Evolutionary conservation across 2,888 invertebrate species (phyloP), one percentile per base, ranked within the genome.

Genomic region (Dioctria linearis): DNA sequence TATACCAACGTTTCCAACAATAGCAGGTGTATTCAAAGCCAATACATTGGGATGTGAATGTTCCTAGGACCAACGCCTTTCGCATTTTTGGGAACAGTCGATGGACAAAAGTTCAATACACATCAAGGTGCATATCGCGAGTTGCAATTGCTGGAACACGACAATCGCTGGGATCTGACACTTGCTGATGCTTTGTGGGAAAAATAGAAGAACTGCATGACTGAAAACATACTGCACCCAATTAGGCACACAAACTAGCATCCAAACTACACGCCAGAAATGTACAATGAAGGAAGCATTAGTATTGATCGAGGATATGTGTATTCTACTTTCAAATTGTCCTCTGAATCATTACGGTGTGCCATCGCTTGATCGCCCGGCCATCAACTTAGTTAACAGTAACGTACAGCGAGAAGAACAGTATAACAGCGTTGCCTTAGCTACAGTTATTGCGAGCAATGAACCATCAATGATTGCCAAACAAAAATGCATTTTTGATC

Each of bases 51-150:
- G 73, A 8, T 40, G 73, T 67, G 4, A 67, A 46, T 46, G 1
- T 67, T 46, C 67, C 13, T n/a, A n/a, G 46, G 67, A 46, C 49
- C 67, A 49, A 67, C 43, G 3, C 40, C 25, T 25, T 25, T 25
- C 25, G 25, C 25, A 25, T 25, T 25, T 25, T 25, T 25, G 65
- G 2, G 65, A 65, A 65, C 65, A 40, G 2, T 65, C 40, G 40
- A 40, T 42, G 65, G 9, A 40, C 65, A 40, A 65, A 2, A 46
- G 40, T 13, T 13, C 87, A 87, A 80, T 85, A 73, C 80, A 75
- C 80, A 63, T 66, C 43, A 3, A 25, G 69, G 73, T 37, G 67
- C 40, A 51, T 82, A 46, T 46, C 67, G 4, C n/a, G 46, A 67
- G 13, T 40, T 49, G 37, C 67, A 4, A 49, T 67, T 67, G 49